Evolutionary conservation across 2,113 vertebrate species (phyloP), one percentile per base, ranked within the genome.

Genomic region (Desmodus rotundus): DNA sequence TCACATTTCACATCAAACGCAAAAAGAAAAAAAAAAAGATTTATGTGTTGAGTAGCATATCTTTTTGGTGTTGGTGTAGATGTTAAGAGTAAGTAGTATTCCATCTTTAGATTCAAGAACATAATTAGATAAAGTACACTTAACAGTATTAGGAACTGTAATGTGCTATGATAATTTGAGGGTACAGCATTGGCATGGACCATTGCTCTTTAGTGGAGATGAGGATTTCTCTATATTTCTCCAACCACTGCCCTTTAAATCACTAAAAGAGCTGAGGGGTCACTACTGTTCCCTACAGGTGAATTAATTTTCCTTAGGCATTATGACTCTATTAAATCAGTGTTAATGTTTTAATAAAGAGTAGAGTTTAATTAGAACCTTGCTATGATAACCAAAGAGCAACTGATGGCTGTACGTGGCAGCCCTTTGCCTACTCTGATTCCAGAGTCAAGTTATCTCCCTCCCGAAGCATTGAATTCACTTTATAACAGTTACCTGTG

Each of bases 1-100:
- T 28, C 92, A 76, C 73, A 91, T 96, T 97, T 97, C 70, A 96
- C 45, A 87, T 95, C 47, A 96, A 96, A 97, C 95, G 65, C 5
- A 58, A 93, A 96, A 43, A 47, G 50, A 63, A 28, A 41, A 43
- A 43, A 52, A 73, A 76, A 28, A 41, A 16, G 38, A 96, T 80
- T 94, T 50, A 93, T 54, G 17, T 87, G 96, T 85, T 93, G 77
- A 96, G 84, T 4, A 13, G 16, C 17, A 61, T 14, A 61, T 84
- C 9, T 43, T 76, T 68, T 54, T 22, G 20, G 13, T 38, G 70
- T n/a, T 91, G 77, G 3, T 65, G 6, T 26, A 81, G 17, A 54
- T 70, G 87, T 76, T 84, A 65, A 56, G 1, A 72, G 16, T 33
- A 84, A 91, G 41, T 50, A 73, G 24, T 33, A 47, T 26, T 10